Percentiles rank a stretch among this genome's conserved stretches.
Conservation (phyloP, 2,888 invertebrate genomes). For the Aspidiotus rigidus region DNA sequence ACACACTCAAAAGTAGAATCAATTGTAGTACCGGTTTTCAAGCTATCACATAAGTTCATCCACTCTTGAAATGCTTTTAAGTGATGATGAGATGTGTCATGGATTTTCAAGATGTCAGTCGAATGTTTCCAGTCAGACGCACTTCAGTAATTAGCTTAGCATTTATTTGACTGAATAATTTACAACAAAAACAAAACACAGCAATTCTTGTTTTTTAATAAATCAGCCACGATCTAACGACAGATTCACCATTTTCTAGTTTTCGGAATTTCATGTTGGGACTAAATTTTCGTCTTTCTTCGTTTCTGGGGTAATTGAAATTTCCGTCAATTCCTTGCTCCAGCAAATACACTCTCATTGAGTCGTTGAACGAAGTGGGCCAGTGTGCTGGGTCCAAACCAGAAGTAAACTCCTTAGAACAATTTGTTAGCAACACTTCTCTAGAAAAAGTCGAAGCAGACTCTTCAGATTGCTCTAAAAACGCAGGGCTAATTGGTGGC, state of each 20-base stretch:
- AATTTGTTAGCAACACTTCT: constrained; percentile 1
- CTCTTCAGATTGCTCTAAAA: neutral
- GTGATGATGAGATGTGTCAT: constrained; percentile 30
- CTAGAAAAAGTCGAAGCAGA: neutral
- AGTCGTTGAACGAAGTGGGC: constrained; percentile 10
- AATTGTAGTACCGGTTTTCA: no score
- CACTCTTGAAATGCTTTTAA: constrained; percentile 17
- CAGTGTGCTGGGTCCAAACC: constrained; percentile 6
- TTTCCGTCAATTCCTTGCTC: constrained; percentile 7
- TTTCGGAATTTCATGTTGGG: constrained; percentile 6
- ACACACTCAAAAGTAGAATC: no score
- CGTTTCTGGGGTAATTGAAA: constrained; percentile 20
- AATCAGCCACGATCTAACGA: constrained; percentile 15
- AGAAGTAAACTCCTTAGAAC: constrained; percentile 1
- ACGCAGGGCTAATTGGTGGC: neutral
- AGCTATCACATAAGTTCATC: constrained; percentile 14
- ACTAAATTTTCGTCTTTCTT: constrained; percentile 10
- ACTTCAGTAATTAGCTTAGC: constrained; percentile 31
- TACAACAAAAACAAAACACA: constrained; percentile 35
- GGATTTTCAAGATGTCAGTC: constrained; percentile 33
- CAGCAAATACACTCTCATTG: constrained; percentile 14
- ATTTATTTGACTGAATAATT: constrained; percentile 31
- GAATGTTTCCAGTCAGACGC: constrained; percentile 34
- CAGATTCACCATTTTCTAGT: constrained; percentile 20
- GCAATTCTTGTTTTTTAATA: constrained; percentile 24